Conservation (phyloP, 2,113 vertebrate species). For the Notarius lentiginosus region DNA sequence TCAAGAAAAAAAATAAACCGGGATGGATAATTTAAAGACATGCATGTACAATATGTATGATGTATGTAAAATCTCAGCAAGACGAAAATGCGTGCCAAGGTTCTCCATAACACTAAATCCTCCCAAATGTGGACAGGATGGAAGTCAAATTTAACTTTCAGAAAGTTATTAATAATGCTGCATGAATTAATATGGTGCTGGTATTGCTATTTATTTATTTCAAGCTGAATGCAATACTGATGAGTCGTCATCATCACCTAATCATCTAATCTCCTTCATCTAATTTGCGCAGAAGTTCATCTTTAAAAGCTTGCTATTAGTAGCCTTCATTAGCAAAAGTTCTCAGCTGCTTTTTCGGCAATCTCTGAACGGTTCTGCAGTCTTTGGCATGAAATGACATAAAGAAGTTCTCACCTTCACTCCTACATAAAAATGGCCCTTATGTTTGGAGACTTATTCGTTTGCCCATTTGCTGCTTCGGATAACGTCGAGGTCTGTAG, state of each 20-base stretch:
- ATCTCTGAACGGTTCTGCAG: not conserved
- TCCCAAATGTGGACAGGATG: not conserved
- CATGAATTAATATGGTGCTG: not conserved
- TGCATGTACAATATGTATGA: not conserved
- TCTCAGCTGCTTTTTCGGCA: not conserved
- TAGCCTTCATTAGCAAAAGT: not conserved
- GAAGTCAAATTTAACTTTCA: not conserved
- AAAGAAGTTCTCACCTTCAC: not conserved
- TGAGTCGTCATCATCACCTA: not conserved
- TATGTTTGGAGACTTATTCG: not conserved
- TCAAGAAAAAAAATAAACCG: not conserved
- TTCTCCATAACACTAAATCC: not conserved
- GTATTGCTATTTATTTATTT: slow-evolving; percentile 1
- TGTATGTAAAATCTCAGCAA: not conserved
- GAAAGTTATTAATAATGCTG: not conserved
- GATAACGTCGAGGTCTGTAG: slow-evolving; percentile 3
- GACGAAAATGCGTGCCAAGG: not conserved
- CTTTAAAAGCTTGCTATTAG: not conserved
- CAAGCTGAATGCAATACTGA: not conserved
- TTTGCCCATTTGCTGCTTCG: not conserved
- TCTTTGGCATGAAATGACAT: not conserved
- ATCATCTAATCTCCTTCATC: not conserved
- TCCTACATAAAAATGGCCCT: not conserved
- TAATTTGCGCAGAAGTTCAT: not conserved
- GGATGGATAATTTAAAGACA: not conserved